Evolutionary conservation across 1,140 invertebrate genomes (phyloP).

Genomic region (Alviniconcha marisindica): DNA sequence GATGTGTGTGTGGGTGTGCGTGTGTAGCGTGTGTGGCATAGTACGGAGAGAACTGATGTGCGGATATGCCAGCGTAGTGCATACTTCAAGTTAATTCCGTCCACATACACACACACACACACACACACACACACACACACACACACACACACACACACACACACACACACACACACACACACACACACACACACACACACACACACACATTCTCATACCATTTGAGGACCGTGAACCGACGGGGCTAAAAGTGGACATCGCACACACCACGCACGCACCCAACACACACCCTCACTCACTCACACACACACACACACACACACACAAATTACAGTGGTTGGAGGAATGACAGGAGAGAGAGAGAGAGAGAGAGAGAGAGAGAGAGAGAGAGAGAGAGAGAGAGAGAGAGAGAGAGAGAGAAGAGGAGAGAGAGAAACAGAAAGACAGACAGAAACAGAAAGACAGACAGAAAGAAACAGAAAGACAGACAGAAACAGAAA

Average conservation of each 20-base stretch:
- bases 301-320: too few relatives aligned
- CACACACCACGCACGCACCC: too few relatives aligned
- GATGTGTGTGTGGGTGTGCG: too few relatives aligned
- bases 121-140: background rate
- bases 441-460: background rate
- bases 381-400: constrained; percentile 34
- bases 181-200: background rate
- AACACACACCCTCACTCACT: background rate
- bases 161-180: background rate
- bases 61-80: too few relatives aligned
- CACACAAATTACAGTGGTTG: too few relatives aligned
- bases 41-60: too few relatives aligned
- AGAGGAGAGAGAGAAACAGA: background rate
- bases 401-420: constrained; percentile 37
- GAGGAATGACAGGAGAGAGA: constrained; percentile 21
- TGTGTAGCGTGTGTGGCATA: too few relatives aligned
- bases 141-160: background rate
- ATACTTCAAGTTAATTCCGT: too few relatives aligned
- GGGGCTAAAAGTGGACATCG: too few relatives aligned
- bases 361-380: constrained; percentile 10
- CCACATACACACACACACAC: background rate
- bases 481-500: too few relatives aligned
- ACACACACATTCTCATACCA: too few relatives aligned
- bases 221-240: too few relatives aligned
- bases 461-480: background rate